phyloP scores from a whole-genome alignment of 2,888 invertebrate species.

The Drosophila prostipennis region DNA sequence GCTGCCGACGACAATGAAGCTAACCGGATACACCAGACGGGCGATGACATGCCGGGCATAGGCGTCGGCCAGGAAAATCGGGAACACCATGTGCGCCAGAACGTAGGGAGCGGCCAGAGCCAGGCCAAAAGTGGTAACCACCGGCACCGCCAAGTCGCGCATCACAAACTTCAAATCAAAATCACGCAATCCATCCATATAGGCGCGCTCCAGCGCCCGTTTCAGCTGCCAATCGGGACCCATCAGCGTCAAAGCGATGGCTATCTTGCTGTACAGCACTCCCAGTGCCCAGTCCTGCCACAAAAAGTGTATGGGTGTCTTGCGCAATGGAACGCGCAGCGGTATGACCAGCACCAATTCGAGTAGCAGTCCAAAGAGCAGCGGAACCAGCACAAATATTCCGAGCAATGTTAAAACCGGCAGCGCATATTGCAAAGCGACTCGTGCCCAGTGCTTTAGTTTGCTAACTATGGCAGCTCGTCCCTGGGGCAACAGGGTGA shows the following conservation, averaged over 20 bases:
- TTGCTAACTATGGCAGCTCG: conserved; percentile 90
- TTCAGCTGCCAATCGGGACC: conserved; percentile 98
- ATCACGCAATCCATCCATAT: conserved; percentile 96
- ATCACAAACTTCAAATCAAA: conserved; percentile 95
- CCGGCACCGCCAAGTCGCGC: conserved; percentile 93
- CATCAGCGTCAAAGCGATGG: conserved; percentile 98
- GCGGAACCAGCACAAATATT: conserved; percentile 94
- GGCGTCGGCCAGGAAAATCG: conserved; percentile 87
- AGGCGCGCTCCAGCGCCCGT: conserved; percentile 95
- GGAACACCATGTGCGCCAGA: conserved; percentile 91
- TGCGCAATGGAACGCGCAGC: conserved; percentile 94
- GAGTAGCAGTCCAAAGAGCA: conserved; percentile 95
- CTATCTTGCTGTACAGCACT: conserved; percentile 98
- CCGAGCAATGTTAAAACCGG: conserved; percentile 89
- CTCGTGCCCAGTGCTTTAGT: conserved; percentile 89
- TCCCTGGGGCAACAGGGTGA: conserved; percentile 95
- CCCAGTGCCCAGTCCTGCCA: conserved; percentile 99
- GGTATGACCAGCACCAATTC: conserved; percentile 97
- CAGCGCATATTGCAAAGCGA: conserved; percentile 90
- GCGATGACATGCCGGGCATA: conserved; percentile 91
- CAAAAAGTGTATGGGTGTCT: conserved; percentile 94
- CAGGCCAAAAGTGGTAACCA: conserved; percentile 94
- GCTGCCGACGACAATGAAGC: conserved; percentile 89
- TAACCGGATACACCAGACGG: conserved; percentile 94
- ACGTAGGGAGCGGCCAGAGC: conserved; percentile 97